phyloP scores from a whole-genome alignment of 2,888 invertebrate genomes.

The Lasioglossum leucozonium region DNA sequence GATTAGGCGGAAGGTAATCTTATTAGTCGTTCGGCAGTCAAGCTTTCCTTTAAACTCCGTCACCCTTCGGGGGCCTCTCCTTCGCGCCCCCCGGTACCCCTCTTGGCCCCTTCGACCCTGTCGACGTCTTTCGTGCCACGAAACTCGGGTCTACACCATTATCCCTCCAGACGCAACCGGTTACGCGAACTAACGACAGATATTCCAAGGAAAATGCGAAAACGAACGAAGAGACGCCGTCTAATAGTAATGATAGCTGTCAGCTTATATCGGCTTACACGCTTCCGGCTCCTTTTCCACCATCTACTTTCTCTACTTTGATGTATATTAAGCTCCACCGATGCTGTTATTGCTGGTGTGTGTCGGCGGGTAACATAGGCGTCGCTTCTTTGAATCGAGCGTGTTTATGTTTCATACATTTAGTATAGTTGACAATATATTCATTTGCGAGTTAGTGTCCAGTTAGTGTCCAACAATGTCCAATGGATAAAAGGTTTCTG shows the following conservation, averaged over 20 bases:
- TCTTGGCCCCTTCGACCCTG: not conserved
- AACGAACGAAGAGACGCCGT: constrained; percentile 26
- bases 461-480: no score
- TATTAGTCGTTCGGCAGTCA: constrained; percentile 74
- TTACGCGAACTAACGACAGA: constrained; percentile 53
- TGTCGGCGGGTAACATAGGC: not conserved
- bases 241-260: constrained; percentile 31
- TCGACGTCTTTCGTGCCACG: constrained; percentile 1
- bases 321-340: not conserved
- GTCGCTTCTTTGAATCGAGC: not conserved
- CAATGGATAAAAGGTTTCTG: no score
- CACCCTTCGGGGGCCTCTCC: constrained; percentile 19
- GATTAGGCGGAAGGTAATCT: constrained; percentile 72
- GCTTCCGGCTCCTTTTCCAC: not conserved
- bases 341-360: not conserved
- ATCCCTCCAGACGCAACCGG: constrained; percentile 47
- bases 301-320: constrained; percentile 10
- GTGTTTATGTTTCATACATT: no score
- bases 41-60: constrained; percentile 68
- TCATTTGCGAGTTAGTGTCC: no score
- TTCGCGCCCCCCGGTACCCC: not conserved
- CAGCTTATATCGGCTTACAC: constrained; percentile 31
- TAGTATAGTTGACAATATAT: no score
- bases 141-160: constrained; percentile 23
- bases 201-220: constrained; percentile 43